Conservation (phyloP, 2,797 vertebrate species). For the Sebastes vulpes region DNA sequence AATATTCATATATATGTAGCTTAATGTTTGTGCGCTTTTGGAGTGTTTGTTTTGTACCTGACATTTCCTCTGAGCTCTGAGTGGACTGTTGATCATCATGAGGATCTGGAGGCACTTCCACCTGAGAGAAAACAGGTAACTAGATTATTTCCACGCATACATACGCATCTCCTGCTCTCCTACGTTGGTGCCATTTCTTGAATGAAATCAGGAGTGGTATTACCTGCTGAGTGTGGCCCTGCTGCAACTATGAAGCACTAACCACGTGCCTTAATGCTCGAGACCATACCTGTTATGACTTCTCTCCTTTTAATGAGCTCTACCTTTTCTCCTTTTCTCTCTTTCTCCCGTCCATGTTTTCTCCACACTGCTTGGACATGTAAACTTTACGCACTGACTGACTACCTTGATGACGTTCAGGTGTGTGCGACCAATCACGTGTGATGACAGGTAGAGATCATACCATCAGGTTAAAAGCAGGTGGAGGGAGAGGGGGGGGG, state of each 20-base stretch:
- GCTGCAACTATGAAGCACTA: not conserved
- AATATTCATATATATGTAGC: not conserved
- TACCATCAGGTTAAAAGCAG: not conserved
- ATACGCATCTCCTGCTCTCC: not conserved
- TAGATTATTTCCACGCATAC: too few relatives aligned
- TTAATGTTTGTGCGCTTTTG: not conserved
- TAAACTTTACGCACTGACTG: not conserved
- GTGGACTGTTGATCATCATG: not conserved
- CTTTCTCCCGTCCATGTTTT: not conserved
- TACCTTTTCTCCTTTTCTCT: not conserved
- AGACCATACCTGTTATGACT: not conserved
- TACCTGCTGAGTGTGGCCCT: not conserved
- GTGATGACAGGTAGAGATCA: not conserved
- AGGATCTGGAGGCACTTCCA: not conserved
- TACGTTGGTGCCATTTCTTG: not conserved
- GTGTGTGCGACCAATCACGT: not conserved
- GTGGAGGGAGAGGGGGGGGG: fast-evolving
- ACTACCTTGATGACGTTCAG: not conserved
- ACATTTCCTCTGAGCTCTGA: not conserved
- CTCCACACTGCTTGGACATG: too few relatives aligned
- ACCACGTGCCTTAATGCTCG: not conserved
- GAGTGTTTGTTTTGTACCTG: not conserved
- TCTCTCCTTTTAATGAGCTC: not conserved
- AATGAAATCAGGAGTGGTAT: not conserved
- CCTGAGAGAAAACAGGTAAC: not conserved